Base-by-base conservation (phyloP, 2,113 vertebrate genomes). In the Lepisosteus oculatus region DNA sequence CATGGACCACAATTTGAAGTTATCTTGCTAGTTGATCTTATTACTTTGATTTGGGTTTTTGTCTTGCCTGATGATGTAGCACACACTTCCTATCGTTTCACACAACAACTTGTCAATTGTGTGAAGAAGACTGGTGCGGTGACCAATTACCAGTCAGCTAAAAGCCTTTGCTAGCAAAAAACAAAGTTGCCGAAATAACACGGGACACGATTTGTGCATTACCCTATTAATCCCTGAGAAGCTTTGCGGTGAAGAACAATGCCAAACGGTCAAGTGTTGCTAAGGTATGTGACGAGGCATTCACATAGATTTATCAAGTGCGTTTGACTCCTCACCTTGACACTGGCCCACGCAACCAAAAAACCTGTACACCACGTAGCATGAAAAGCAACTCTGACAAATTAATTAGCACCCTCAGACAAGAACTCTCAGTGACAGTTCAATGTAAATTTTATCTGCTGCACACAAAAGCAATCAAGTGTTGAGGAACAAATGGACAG, bases 11-110 rank as follows among this genome's bases (percentile, higher is more conserved):
- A 17, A 62, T 43, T 41, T 7, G 61, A 42, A 84, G 72, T 61
- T 75, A 77, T 79, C 81, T 79, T 81, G 83, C 78, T 87, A 80
- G 78, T 79, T 78, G 69, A 65, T 82, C 90, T 90, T 88, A 91
- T 90, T 91, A 91, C 85, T 87, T 85, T 87, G 89, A 90, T 90
- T 89, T 85, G 81, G 78, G 63, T 56, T 47, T 68, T 67, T 83
- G 82, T 79, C 85, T 81, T 87, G 84, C 89, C 87, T 84, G 79
- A 75, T 84, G 80, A 80, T 78, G 81, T 79, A 89, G 84, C 82
- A 83, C 79, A 77, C 78, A 80, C 69, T 77, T 73, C 81, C 82
- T 81, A 72, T 75, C 15, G 17, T 77, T 83, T 79, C 83, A 77
- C 82, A 77, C 81, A 86, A 79, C 61, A 74, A 77, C 77, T 82